phyloP scores from a whole-genome alignment of 2,797 vertebrate species.

The Sciurus vulgaris region DNA sequence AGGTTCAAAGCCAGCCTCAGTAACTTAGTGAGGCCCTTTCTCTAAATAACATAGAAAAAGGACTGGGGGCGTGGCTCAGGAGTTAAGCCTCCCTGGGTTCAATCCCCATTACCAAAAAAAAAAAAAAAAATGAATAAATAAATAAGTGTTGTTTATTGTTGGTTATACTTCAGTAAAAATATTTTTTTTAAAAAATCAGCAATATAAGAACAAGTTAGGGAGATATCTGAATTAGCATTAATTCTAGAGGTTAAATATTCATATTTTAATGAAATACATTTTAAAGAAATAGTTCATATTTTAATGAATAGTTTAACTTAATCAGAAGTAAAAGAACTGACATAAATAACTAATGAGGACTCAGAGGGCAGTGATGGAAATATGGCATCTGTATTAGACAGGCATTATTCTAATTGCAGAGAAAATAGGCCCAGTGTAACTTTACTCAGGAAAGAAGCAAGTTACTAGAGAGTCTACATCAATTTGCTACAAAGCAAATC shows the following conservation, averaged over 20 bases:
- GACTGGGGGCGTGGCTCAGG: too few relatives aligned
- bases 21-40: too few relatives aligned
- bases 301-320: slow-evolving; percentile 1
- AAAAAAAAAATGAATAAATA: too few relatives aligned
- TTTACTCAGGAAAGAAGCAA: not conserved
- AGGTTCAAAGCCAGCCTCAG: too few relatives aligned
- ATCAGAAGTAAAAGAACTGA: slow-evolving; percentile 50
- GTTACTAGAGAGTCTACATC: not conserved
- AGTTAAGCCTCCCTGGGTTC: too few relatives aligned
- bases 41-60: too few relatives aligned
- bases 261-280: slow-evolving; percentile 40
- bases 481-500: not conserved
- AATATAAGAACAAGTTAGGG: not conserved
- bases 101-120: too few relatives aligned
- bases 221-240: not conserved
- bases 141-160: not conserved
- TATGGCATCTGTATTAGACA: not conserved
- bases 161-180: not conserved
- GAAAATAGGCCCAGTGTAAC: slow-evolving; percentile 29
- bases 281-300: slow-evolving; percentile 19
- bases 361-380: not conserved
- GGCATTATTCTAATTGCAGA: not conserved
- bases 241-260: not conserved
- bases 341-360: not conserved
- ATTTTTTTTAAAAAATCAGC: not conserved